Conservation (phyloP, 2,888 invertebrate genomes). For the Leucania comma region DNA sequence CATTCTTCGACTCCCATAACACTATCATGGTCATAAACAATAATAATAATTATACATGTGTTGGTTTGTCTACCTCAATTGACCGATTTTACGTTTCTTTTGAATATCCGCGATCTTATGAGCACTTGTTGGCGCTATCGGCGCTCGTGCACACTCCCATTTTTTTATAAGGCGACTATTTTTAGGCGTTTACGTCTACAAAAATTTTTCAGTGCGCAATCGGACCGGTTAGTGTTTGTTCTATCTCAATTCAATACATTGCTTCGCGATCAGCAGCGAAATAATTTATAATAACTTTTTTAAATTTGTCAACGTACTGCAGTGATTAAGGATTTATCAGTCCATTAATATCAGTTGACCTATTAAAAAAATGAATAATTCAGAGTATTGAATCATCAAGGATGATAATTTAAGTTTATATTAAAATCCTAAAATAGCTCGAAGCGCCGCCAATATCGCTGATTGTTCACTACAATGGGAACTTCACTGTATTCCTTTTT, state of each 20-base stretch:
- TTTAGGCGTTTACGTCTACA: not conserved
- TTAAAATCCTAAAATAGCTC: not conserved
- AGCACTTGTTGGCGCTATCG: no score
- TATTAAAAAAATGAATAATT: conserved; percentile 8
- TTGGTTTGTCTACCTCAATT: no score
- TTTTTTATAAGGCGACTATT: no score
- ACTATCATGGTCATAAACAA: no score
- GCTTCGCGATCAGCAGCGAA: not conserved
- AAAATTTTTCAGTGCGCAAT: not conserved
- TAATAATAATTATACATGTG: no score
- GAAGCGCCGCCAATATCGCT: not conserved
- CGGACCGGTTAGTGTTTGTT: not conserved
- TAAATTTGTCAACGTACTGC: not conserved
- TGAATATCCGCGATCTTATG: no score
- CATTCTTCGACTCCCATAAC: no score
- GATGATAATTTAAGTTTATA: conserved; percentile 1
- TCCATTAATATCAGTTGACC: conserved; percentile 6
- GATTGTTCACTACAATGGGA: not conserved
- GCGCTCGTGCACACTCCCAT: no score
- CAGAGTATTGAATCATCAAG: not conserved
- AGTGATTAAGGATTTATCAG: not conserved
- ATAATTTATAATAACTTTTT: not conserved
- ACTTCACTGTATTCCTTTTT: not conserved
- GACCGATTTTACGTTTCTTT: no score
- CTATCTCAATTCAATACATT: not conserved